Evolutionary conservation across 2,113 vertebrate species (phyloP), one percentile per base, ranked within the genome.

Genomic region (Baryphthengus martii): DNA sequence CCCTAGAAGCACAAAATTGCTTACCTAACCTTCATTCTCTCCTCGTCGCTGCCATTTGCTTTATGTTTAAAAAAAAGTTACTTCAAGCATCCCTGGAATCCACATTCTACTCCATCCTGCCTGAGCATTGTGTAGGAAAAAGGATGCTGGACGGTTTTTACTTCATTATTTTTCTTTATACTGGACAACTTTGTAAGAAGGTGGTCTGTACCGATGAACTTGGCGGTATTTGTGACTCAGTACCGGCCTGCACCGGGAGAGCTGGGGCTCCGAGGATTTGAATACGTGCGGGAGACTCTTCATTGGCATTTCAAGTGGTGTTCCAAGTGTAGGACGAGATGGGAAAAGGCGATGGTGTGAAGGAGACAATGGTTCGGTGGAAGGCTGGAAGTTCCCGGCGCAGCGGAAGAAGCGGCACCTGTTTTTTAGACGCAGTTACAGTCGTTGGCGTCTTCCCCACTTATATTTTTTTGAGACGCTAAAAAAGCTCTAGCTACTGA

Each of bases 61-160:
- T 52, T 55, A 3, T 1, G 31, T 53, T 71, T 52, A 3, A 40
- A 66, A 29, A 52, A 29, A 52, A 20, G 65, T 70, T 89, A 45
- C 55, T 42, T 79, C n/a, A 11, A 59, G 42, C 52, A 94, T 53
- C 56, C 14, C 9, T 20, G 39, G 29, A 42, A 39, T 29, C 82
- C 13, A 3, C 0, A 3, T 88, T 17, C 71, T 85, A 7, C 23
- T 35, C 35, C 5, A 0, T 11, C 19, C 1, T 18, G 7, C 29
- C 55, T 7, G 21, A 25, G 40, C 17, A 13, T 0, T 7, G 12
- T 7, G 12, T 0, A 10, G 70, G 40, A 45, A 44, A 42, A 56
- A 53, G 52, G 78, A 6, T 39, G 31, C 26, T 31, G 28, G 24
- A 5, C 8, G 87, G 18, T 5, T 82, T 45, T 40, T 31, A 47